Evolutionary conservation across 1,140 invertebrate genomes (phyloP), one percentile per base, ranked within the genome.

Genomic region (Lethocerus indicus): DNA sequence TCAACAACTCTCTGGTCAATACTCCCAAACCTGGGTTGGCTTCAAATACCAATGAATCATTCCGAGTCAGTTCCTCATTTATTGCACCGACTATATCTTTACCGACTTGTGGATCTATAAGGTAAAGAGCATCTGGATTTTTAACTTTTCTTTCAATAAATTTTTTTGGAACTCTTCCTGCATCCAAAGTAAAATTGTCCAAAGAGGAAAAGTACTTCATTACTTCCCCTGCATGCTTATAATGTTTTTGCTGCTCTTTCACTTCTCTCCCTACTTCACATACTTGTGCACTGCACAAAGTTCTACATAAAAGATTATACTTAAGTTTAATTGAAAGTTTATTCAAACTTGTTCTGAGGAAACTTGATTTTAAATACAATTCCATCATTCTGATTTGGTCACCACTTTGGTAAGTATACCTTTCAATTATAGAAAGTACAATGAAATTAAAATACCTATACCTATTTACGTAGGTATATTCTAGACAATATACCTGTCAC

Each of bases 401-500:
- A n/a, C n/a, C 6, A 43, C n/a, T 24, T 20, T 43, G 26, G 4
- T 25, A 20, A 23, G n/a, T 24, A 43, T 7, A 20, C 26, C 26
- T 9, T 24, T 43, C 7, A 20, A 43, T 7, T 9, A 4, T 24
- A 24, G 7, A 5, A 7, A 4, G 4, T 28, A 21, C 9, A 9
- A 16, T 45, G 20, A 28, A n/a, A n/a, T 16, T 16, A 28, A 3
- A 28, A 27, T 3, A 9, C 3, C 13, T 27, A 45, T 28, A 13
- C 12, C n/a, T 45, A 28, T 45, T 45, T 21, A 28, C 18, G 1
- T 4, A 18, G 27, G 16, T 16, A 12, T 32, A 9, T 32, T n/a
- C 7, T n/a, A n/a, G 39, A 12, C 45, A 16, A 54, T 52, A 67
- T 68, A 64, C 74, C 75, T 56, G 69, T 70, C 14, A 64, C 51